These are phyloP conservation scores for Chamaetylas fuelleborni DNA, from an alignment of 2,113 vertebrate species.

Conservation along the genomic window DNA sequence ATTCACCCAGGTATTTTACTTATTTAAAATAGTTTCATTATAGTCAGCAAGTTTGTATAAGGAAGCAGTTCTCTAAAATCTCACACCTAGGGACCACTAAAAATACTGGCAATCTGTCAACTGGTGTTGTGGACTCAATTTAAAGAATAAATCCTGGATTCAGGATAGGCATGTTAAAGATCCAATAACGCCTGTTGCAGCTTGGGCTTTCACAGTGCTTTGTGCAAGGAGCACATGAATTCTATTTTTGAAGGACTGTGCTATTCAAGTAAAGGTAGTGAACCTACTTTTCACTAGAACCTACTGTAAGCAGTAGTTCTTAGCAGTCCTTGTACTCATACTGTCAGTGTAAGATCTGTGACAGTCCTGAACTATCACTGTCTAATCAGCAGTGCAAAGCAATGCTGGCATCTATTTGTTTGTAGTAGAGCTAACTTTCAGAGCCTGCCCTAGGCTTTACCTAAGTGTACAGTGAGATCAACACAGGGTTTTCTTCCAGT, in stretches of 20 bases:
- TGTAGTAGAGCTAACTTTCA: background rate
- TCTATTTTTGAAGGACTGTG: background rate
- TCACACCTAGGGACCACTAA: background rate
- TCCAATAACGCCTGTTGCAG: background rate
- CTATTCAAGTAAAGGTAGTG: background rate
- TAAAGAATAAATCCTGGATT: background rate
- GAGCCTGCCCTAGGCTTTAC: background rate
- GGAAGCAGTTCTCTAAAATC: background rate
- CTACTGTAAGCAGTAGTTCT: background rate
- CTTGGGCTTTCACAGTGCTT: background rate
- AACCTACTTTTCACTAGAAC: background rate
- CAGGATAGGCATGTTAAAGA: background rate
- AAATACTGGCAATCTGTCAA: background rate
- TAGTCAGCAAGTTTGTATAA: background rate
- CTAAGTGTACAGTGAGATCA: background rate
- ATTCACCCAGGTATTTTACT: background rate
- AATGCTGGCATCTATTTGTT: background rate
- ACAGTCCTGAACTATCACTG: accelerated
- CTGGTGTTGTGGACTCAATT: background rate
- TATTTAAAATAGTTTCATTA: background rate
- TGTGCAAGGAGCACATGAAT: background rate
- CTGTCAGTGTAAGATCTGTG: background rate
- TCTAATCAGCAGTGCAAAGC: background rate
- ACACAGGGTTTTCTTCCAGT: background rate
- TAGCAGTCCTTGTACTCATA: accelerated